These are phyloP conservation scores for Panopea generosa DNA, from an alignment of 2,888 invertebrate species.

Conservation along the genomic window DNA sequence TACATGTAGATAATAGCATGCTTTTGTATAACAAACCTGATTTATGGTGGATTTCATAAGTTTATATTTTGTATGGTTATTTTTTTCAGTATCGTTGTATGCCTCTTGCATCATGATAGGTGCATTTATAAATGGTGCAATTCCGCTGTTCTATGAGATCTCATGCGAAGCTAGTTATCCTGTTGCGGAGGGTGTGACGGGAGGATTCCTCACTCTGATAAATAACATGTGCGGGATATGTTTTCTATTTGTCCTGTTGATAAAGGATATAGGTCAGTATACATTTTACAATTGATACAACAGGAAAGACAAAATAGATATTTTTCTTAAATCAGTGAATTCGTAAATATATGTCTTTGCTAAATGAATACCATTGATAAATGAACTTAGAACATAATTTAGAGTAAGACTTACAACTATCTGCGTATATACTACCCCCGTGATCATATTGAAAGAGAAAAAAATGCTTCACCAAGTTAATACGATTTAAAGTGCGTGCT, in stretches of 20 bases:
- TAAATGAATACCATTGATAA: too few relatives aligned
- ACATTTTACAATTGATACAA: too few relatives aligned
- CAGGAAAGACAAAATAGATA: background rate
- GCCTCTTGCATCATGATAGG: constrained; percentile 68
- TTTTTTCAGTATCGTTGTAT: constrained; percentile 72
- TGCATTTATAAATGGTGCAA: constrained; percentile 70
- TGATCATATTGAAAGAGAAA: too few relatives aligned
- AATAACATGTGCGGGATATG: constrained; percentile 76
- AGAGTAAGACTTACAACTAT: too few relatives aligned
- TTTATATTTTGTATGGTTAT: too few relatives aligned
- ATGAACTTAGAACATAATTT: too few relatives aligned
- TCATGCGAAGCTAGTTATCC: constrained; percentile 79
- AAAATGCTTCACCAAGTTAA: too few relatives aligned
- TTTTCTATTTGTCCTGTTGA: constrained; percentile 74
- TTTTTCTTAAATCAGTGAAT: background rate
- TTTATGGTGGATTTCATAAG: too few relatives aligned
- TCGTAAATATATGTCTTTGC: background rate
- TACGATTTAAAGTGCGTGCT: too few relatives aligned
- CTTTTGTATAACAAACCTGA: too few relatives aligned
- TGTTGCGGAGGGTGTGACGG: constrained; percentile 77
- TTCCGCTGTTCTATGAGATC: constrained; percentile 78
- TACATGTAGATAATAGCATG: too few relatives aligned
- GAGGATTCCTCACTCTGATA: constrained; percentile 73
- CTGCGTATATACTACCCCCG: background rate
- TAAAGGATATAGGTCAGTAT: constrained; percentile 73